Evolutionary conservation across 2,797 vertebrate species (phyloP), one percentile per base, ranked within the genome.

Genomic region (Pseudochirops cupreus): DNA sequence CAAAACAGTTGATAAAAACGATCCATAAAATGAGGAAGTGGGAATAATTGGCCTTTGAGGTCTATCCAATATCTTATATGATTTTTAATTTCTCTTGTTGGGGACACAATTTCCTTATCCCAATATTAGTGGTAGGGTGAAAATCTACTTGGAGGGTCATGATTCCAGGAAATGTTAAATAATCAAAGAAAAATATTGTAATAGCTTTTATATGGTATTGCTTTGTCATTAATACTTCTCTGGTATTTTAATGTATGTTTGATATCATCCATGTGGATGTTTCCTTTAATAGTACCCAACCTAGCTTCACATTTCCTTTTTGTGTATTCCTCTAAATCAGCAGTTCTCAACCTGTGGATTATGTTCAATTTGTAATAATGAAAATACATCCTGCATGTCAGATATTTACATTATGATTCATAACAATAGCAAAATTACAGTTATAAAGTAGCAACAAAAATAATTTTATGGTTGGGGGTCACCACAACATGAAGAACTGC

Each of bases 71-170:
- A 87, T 11, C 4, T 87, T 46, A n/a, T n/a, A 5, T 33, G 11
- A 62, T 62, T 62, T 21, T n/a, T 24, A 24, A 74, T 74, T 87
- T 87, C 7, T 46, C 18, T 82, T 82, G 9, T 3, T 82, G 39
- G 18, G 21, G n/a, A 2, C 39, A 26, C 21, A 24, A 82, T 82
- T 82, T 21, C 62, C 67, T 91, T 91, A 93, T 55, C 67, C 9
- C 39, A 91, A 91, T 91, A 21, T 26, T 62, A 95, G 59, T 89
- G 91, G 90, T n/a, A 96, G 58, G 53, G 92, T 55, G 33, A 58
- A 67, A 94, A 57, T 18, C 96, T 95, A 21, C 0, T 62, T 94
- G 0, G 52, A 82, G 93, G 93, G 94, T 52, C 12, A 95, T 94
- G 33, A 14, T 92, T 52, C 29, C n/a, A 93, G 26, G 50, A 95